phyloP scores from a whole-genome alignment of 2,888 invertebrate species.

The Uropetala carovei region DNA sequence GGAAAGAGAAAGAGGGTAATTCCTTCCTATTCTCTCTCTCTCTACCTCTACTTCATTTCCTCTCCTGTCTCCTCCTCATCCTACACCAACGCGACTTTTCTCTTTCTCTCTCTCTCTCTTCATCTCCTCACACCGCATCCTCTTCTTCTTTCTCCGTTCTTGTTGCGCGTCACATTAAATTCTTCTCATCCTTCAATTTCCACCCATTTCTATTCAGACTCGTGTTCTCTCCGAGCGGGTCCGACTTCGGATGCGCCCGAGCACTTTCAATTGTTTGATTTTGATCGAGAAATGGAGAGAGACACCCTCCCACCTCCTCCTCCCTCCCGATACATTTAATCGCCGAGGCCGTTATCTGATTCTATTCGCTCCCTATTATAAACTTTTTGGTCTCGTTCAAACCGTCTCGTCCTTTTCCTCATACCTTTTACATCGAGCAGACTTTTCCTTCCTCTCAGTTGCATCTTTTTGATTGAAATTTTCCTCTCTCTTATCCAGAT shows the following conservation, averaged over 20 bases:
- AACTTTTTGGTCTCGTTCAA: no score
- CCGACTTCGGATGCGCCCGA: neutral
- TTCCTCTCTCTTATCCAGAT: no score
- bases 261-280: conserved; percentile 18
- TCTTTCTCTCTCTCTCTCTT: no score
- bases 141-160: neutral
- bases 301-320: neutral
- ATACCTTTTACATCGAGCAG: no score
- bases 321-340: no score
- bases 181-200: neutral
- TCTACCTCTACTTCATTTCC: neutral
- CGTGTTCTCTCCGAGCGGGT: neutral
- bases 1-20: neutral
- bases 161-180: neutral
- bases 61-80: neutral
- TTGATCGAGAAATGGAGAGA: neutral
- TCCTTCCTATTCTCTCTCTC: neutral
- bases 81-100: no score
- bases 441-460: no score
- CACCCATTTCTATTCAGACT: neutral
- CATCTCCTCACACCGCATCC: neutral
- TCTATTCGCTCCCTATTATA: no score
- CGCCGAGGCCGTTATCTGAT: no score
- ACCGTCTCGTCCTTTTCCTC: no score
- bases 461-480: no score